phyloP scores from a whole-genome alignment of 2,888 invertebrate genomes.

The Cephonodes hylas region DNA sequence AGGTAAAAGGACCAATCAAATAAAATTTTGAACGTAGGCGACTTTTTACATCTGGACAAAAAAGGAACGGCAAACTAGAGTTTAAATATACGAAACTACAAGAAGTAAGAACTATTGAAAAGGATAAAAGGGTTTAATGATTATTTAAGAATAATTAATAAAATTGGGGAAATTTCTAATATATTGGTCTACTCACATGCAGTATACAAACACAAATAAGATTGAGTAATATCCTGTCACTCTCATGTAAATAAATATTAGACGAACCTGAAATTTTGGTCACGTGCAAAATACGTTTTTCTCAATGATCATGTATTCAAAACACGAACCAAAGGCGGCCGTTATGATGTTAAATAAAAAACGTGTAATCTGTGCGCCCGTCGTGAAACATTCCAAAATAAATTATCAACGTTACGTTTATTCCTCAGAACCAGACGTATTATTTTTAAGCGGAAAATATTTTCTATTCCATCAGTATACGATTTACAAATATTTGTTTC shows the following conservation, averaged over 20 bases:
- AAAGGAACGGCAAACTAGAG: too few relatives aligned
- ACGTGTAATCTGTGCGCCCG: not conserved
- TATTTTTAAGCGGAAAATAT: too few relatives aligned
- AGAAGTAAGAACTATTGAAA: too few relatives aligned
- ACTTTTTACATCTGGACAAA: too few relatives aligned
- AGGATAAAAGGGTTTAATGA: too few relatives aligned
- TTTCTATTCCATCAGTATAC: too few relatives aligned
- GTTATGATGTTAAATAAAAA: slow-evolving; percentile 6
- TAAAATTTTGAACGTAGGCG: too few relatives aligned
- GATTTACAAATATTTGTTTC: too few relatives aligned
- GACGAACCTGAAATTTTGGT: not conserved
- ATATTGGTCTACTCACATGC: not conserved
- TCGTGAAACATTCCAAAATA: not conserved
- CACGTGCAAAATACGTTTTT: slow-evolving; percentile 4
- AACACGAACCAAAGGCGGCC: not conserved
- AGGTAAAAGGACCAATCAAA: too few relatives aligned
- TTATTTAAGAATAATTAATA: too few relatives aligned
- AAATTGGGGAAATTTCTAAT: too few relatives aligned
- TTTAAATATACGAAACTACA: too few relatives aligned
- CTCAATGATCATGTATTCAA: not conserved
- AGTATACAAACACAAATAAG: not conserved
- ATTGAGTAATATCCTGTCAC: not conserved
- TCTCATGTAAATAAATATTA: not conserved
- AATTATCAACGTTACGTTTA: not conserved
- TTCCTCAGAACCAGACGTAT: not conserved